Evolutionary conservation across 2,797 vertebrate genomes (phyloP).

Genomic region (Prunella strophiata): DNA sequence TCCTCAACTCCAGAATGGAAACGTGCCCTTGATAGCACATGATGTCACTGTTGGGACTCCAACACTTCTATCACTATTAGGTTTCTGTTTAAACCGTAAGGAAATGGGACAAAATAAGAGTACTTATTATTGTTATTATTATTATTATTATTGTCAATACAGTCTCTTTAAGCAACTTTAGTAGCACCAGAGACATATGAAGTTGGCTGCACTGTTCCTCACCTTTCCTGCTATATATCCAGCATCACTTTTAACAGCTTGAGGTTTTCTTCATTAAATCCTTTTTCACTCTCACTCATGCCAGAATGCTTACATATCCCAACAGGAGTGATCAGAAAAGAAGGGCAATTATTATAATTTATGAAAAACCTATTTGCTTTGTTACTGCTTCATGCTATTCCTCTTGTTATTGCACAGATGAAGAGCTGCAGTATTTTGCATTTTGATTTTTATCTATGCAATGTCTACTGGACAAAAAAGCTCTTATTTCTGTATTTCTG

Average conservation of each 20-base stretch:
- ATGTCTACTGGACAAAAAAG: neutral
- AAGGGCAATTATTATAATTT: neutral
- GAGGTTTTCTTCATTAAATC: conserved; percentile 6
- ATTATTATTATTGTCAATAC: neutral
- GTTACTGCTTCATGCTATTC: neutral
- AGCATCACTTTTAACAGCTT: conserved; percentile 4
- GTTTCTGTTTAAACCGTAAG: neutral
- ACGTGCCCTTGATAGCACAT: neutral
- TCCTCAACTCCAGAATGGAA: neutral
- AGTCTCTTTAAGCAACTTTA: neutral
- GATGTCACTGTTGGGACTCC: neutral
- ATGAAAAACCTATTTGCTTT: neutral
- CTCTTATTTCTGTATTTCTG: neutral
- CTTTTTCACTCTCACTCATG: neutral
- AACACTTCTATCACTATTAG: neutral
- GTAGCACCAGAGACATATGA: neutral
- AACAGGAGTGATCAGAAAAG: neutral
- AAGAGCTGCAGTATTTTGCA: neutral
- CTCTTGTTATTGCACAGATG: neutral
- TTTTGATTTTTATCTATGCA: neutral
- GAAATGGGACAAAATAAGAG: neutral
- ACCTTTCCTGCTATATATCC: neutral
- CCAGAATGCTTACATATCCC: neutral
- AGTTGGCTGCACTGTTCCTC: neutral
- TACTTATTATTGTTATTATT: neutral